Base-by-base conservation (phyloP, 2,113 vertebrate genomes). In the Corynorhinus townsendii region DNA sequence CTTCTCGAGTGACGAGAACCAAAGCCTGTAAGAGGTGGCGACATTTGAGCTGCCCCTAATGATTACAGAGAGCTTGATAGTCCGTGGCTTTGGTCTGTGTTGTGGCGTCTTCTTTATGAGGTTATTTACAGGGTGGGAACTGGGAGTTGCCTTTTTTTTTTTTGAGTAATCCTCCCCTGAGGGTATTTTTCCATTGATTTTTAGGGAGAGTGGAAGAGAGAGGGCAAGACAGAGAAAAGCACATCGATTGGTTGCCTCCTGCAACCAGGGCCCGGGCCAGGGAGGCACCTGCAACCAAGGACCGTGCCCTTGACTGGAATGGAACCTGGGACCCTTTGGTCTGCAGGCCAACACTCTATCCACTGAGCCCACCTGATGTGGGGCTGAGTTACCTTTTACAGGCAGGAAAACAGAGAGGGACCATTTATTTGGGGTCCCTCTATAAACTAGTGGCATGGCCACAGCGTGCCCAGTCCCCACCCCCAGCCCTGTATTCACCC, bases 331-430 rank as follows among this genome's bases (percentile, higher is more conserved):
- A 62, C 59, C 59, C 26, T 62, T 62, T 62, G 59, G 26, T 26
- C 59, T 62, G 59, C 59, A 62, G 59, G 24, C 26, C 7, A 7
- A 24, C 22, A 10, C 22, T 11, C 56, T 59, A 24, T 24, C 56
- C 22, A 59, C 22, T 59, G 56, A 59, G 56, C 56, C 24, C 28
- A 62, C 12, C 24, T 0, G 11, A 4, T 11, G 26, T 22, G 54
- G 56, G 59, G 24, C 59, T 66, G 24, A 8, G 22, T 26, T 40
- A 68, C 49, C 86, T 90, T 83, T 69, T 43, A 33, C 40, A 75
- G 84, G 89, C 56, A 66, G 80, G 80, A 43, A 91, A 93, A 94
- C 64, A 38, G 85, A 52, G 14, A 26, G 91, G 54, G 89, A 71
- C 89, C 62, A 11, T 71, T 86, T 93, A 33, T 52, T 33, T 73